Percentiles rank a stretch among this genome's conserved stretches.
phyloP scores from a whole-genome alignment of 2,888 invertebrate genomes.

The Syrphus vitripennis region DNA sequence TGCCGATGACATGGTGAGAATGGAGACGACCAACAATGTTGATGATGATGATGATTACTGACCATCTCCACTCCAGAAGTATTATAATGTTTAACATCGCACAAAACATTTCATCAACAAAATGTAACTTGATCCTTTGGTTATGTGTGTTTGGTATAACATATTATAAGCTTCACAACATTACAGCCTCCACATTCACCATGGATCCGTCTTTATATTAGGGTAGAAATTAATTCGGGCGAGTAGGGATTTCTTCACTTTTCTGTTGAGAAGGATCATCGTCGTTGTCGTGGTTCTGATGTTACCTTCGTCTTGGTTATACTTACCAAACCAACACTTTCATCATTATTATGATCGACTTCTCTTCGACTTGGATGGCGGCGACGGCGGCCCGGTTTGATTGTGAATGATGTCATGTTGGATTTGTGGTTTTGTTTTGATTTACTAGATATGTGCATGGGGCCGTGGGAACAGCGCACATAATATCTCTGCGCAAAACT shows the following conservation, averaged over 20 bases:
- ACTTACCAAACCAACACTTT: slow-evolving; percentile 18
- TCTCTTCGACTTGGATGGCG: not conserved
- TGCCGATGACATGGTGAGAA: not conserved
- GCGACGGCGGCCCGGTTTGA: slow-evolving; percentile 19
- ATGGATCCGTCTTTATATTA: slow-evolving; percentile 36
- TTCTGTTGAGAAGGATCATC: slow-evolving; percentile 48
- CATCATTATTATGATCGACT: slow-evolving; percentile 54
- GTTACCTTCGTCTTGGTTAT: slow-evolving; percentile 6
- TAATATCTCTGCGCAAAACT: slow-evolving; percentile 62
- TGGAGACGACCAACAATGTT: not conserved
- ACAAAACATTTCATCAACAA: slow-evolving; percentile 69
- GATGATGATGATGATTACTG: slow-evolving; percentile 52
- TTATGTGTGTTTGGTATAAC: not conserved
- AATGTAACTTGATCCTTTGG: slow-evolving; percentile 59
- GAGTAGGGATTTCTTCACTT: slow-evolving; percentile 65
- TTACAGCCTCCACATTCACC: slow-evolving; percentile 2
- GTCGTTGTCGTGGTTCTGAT: slow-evolving; percentile 14
- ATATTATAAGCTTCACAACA: slow-evolving; percentile 1
- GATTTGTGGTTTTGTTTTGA: slow-evolving; percentile 71
- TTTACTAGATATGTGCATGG: slow-evolving; percentile 67
- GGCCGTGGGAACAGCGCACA: slow-evolving; percentile 66
- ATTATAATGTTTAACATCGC: slow-evolving; percentile 71
- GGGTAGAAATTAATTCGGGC: slow-evolving; percentile 61
- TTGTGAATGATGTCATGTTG: slow-evolving; percentile 70
- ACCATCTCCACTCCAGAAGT: slow-evolving; percentile 67